phyloP scores from a whole-genome alignment of 2,797 vertebrate species.

The Anguilla marmorata region DNA sequence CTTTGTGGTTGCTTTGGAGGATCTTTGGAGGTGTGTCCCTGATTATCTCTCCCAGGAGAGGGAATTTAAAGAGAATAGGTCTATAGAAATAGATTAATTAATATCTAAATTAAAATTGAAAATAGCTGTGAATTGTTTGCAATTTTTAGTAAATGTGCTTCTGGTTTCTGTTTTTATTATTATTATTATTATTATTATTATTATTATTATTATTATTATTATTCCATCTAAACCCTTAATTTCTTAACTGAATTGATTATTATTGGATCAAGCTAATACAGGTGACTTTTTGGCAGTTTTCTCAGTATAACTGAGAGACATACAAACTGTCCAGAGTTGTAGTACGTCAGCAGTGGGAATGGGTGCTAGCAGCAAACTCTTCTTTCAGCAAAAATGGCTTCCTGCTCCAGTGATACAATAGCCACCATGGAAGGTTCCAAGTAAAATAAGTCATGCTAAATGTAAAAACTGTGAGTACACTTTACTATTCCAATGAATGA shows the following conservation, averaged over 20 bases:
- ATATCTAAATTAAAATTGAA: neutral
- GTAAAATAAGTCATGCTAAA: neutral
- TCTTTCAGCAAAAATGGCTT: slow-evolving; percentile 21
- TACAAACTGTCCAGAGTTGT: neutral
- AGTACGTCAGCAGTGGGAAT: slow-evolving; percentile 45
- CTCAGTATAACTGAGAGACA: neutral
- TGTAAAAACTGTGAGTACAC: neutral
- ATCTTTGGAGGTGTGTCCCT: neutral
- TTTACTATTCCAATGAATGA: neutral
- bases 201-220: too few species aligned
- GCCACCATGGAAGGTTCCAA: neutral
- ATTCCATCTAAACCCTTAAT: neutral
- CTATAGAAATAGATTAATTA: neutral
- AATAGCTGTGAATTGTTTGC: neutral
- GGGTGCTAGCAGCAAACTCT: slow-evolving; percentile 48
- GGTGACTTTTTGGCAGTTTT: neutral
- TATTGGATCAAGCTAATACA: neutral
- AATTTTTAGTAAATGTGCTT: neutral
- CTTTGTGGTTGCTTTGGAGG: neutral
- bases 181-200: neutral
- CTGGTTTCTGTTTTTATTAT: neutral
- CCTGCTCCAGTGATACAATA: neutral
- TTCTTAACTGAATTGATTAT: neutral
- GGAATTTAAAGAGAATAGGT: neutral
- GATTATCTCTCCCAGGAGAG: neutral